A percentile compares a stretch with the other conserved stretches of the same genome.
These are phyloP conservation scores for Heliconius congener DNA, from an alignment of 1,140 invertebrate species.

Conservation along the genomic window DNA sequence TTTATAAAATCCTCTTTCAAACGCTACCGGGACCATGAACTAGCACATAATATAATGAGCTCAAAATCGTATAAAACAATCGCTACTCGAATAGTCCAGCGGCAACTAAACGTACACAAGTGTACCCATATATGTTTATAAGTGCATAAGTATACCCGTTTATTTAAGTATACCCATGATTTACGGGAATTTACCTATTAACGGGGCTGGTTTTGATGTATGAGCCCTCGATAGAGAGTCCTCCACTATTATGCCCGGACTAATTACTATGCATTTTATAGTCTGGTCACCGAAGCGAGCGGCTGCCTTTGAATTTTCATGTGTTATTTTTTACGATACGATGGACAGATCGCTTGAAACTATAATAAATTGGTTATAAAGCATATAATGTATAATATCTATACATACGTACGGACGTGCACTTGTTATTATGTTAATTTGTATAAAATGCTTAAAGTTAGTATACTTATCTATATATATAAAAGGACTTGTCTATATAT, in stretches of 20 bases:
- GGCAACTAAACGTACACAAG: conserved; percentile 7
- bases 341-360: neutral
- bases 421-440: neutral
- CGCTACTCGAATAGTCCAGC: neutral
- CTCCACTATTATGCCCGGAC: conserved; percentile 32
- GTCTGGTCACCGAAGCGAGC: conserved; percentile 24
- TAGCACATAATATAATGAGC: neutral
- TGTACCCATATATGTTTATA: neutral
- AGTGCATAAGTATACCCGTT: neutral
- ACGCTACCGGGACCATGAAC: neutral
- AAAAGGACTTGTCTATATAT: no score
- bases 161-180: conserved; percentile 7
- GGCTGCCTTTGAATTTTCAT: conserved; percentile 35
- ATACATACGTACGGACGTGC: neutral
- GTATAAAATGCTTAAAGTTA: neutral
- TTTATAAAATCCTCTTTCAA: neutral
- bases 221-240: conserved; percentile 30
- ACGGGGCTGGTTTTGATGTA: conserved; percentile 26
- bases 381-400: neutral
- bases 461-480: neutral
- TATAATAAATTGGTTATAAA: conserved; percentile 9
- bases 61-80: neutral
- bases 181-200: conserved; percentile 25
- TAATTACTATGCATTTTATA: conserved; percentile 38
- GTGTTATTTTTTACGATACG: conserved; percentile 29